Evolutionary conservation across 2,888 invertebrate species (phyloP).

Genomic region (Tetanocera ferruginea): DNA sequence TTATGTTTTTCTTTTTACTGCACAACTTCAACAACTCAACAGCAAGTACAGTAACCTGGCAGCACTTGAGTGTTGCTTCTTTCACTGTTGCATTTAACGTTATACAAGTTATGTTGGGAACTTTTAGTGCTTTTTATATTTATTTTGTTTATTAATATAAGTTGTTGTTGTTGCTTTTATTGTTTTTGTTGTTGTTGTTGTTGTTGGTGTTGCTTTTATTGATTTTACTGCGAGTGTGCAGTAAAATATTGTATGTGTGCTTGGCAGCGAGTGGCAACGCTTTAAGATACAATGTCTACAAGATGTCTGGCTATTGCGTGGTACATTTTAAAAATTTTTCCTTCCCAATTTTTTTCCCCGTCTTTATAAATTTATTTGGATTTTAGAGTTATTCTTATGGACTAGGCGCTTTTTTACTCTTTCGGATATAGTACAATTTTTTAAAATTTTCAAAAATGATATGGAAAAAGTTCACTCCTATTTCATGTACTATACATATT

Average conservation of each 20-base stretch:
- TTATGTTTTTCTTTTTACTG: background rate
- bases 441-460: no score
- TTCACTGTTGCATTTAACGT: background rate
- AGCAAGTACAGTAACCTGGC: background rate
- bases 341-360: no score
- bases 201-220: background rate
- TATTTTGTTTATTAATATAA: background rate
- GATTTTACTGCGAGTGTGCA: background rate
- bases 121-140: background rate
- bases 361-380: no score
- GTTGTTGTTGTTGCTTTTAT: background rate
- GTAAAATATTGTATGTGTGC: background rate
- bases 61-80: constrained; percentile 10
- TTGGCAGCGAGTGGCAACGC: background rate
- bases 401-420: no score
- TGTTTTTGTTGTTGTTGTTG: background rate
- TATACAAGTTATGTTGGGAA: background rate
- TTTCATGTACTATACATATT: no score
- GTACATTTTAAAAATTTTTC: no score
- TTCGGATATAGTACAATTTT: no score
- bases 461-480: no score
- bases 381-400: no score
- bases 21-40: background rate
- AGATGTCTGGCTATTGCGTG: no score
- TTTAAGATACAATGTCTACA: no score